These are phyloP conservation scores for Keiferia lycopersicella DNA, from an alignment of 2,888 invertebrate species.

Conservation along the genomic window DNA sequence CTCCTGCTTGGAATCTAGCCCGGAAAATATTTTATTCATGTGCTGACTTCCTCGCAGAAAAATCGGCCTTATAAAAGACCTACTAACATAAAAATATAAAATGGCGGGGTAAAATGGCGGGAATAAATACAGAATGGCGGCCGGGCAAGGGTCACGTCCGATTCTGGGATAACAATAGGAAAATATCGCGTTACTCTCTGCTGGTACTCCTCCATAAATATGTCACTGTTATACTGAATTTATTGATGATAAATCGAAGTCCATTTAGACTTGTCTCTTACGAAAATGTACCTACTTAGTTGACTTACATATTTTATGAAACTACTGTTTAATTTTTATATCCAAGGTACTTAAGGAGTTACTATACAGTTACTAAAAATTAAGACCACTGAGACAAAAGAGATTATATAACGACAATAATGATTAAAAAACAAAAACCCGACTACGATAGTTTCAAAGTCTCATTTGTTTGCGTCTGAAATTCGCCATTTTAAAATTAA, in stretches of 20 bases:
- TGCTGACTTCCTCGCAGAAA: constrained; percentile 1
- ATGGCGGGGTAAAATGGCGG: constrained; percentile 37
- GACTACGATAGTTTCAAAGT: no score
- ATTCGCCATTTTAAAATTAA: no score
- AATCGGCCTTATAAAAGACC: constrained; percentile 25
- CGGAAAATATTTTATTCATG: constrained; percentile 24
- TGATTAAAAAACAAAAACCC: no score
- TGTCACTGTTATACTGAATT: constrained; percentile 39
- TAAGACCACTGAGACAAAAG: no score
- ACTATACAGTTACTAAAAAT: no score
- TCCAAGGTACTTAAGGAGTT: no score
- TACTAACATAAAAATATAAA: constrained; percentile 44
- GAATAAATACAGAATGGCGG: constrained; percentile 44
- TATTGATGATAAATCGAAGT: constrained; percentile 34
- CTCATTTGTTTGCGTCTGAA: no score
- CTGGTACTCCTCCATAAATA: constrained; percentile 51
- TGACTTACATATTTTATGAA: no score
- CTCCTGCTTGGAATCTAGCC: constrained; percentile 2
- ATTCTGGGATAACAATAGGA: constrained; percentile 52
- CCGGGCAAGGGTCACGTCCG: constrained; percentile 50
- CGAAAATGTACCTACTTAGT: no score
- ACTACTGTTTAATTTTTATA: no score
- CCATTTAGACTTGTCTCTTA: no score
- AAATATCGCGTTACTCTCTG: constrained; percentile 52
- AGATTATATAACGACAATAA: no score